Evolutionary conservation across 1,140 invertebrate species (phyloP).

Genomic region (Alviniconcha marisindica): DNA sequence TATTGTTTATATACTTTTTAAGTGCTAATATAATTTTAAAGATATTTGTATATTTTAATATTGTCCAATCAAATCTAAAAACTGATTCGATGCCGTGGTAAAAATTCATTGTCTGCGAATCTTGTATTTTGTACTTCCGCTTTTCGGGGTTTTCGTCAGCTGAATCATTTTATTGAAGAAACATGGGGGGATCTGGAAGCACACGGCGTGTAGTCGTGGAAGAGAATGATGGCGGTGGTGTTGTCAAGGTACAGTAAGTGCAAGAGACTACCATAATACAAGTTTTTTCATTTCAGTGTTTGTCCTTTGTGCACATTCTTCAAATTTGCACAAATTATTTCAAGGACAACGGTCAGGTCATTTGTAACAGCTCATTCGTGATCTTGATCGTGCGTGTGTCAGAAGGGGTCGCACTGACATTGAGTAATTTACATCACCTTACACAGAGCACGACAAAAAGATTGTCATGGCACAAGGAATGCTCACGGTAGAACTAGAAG

Average conservation of each 20-base stretch:
- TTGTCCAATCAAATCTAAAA: too few species aligned
- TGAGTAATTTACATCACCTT: too few species aligned
- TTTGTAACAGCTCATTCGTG: too few species aligned
- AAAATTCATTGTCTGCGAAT: not conserved
- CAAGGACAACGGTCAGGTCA: conserved; percentile 14
- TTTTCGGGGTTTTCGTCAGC: conserved; percentile 9
- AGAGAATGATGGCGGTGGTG: conserved; percentile 39
- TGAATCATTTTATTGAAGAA: not conserved
- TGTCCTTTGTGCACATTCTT: not conserved
- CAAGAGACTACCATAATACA: too few species aligned
- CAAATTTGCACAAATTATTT: not conserved
- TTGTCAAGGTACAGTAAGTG: conserved; percentile 34
- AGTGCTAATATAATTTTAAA: too few species aligned
- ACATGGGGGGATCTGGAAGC: conserved; percentile 47
- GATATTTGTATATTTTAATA: too few species aligned
- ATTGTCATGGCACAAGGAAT: too few species aligned
- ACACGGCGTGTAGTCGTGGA: conserved; percentile 48
- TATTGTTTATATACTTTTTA: too few species aligned
- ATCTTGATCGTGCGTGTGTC: too few species aligned
- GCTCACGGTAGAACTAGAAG: too few species aligned
- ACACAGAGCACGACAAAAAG: too few species aligned
- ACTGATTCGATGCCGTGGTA: not conserved
- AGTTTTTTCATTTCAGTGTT: not conserved
- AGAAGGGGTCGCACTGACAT: too few species aligned
- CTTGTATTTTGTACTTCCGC: not conserved